Conservation (phyloP, 2,113 vertebrate genomes). For the Lagopus leucura region DNA sequence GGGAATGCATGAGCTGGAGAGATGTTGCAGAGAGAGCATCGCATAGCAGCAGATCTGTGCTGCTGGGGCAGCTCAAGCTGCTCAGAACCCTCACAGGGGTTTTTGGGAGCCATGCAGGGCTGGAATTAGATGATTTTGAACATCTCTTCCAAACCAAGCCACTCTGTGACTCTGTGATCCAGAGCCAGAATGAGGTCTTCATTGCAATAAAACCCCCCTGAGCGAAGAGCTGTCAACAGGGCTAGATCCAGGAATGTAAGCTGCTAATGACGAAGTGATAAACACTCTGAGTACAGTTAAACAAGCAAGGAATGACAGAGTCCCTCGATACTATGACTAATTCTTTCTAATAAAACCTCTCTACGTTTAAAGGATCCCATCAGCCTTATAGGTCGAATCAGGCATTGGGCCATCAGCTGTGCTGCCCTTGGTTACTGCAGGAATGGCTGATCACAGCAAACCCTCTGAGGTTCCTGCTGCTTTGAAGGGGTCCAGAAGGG, state of each 20-base stretch:
- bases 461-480: constrained; percentile 5
- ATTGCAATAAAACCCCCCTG: background rate
- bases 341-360: background rate
- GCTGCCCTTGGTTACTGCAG: background rate
- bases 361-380: background rate
- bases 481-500: background rate
- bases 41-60: no score
- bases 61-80: background rate
- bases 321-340: background rate
- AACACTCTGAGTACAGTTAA: background rate
- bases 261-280: background rate
- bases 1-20: background rate
- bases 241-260: background rate
- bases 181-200: background rate
- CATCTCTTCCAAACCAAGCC: background rate
- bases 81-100: background rate
- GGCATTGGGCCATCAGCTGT: background rate
- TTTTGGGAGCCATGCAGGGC: background rate
- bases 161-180: background rate
- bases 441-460: background rate
- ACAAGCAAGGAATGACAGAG: background rate
- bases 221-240: background rate
- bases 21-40: background rate
- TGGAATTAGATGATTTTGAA: background rate
- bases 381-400: background rate